These are phyloP conservation scores for Baccha elongata DNA, from an alignment of 2,888 invertebrate genomes.

Conservation along the genomic window DNA sequence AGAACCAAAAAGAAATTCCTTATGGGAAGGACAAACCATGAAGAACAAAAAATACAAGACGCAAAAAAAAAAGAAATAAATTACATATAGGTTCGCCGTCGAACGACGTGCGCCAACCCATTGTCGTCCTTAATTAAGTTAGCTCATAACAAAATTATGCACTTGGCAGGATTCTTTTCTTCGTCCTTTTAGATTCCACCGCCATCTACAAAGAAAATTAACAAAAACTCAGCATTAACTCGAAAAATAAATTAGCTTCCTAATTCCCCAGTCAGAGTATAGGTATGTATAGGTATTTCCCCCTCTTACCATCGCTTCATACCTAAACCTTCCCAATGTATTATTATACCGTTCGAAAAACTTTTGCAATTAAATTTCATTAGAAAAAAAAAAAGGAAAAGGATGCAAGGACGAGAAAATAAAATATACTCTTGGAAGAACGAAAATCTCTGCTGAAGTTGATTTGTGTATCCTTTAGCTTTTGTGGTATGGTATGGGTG, in stretches of 20 bases:
- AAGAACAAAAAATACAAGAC: constrained; percentile 18
- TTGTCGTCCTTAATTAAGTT: constrained; percentile 67
- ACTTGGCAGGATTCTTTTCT: constrained; percentile 51
- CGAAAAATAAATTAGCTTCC: constrained; percentile 59
- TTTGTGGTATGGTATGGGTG: background rate
- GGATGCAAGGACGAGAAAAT: constrained; percentile 15
- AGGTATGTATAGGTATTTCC: too few relatives aligned
- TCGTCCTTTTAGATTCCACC: background rate
- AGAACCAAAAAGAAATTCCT: constrained; percentile 25
- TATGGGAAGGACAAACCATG: constrained; percentile 35
- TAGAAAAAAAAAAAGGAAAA: constrained; percentile 40
- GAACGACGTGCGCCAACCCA: constrained; percentile 49
- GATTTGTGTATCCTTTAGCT: constrained; percentile 62
- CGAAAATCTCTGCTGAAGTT: constrained; percentile 65
- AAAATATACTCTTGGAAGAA: constrained; percentile 14
- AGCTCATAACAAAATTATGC: constrained; percentile 70
- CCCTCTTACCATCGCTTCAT: background rate
- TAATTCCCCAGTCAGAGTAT: constrained; percentile 24
- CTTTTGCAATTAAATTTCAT: constrained; percentile 71
- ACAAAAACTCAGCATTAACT: constrained; percentile 67
- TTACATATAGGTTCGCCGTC: constrained; percentile 32
- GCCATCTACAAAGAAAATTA: constrained; percentile 38
- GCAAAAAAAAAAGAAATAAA: constrained; percentile 28
- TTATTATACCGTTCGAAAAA: constrained; percentile 49
- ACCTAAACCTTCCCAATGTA: constrained; percentile 23